Base-by-base conservation (phyloP, 2,113 vertebrate genomes). In the Ameiurus melas region DNA sequence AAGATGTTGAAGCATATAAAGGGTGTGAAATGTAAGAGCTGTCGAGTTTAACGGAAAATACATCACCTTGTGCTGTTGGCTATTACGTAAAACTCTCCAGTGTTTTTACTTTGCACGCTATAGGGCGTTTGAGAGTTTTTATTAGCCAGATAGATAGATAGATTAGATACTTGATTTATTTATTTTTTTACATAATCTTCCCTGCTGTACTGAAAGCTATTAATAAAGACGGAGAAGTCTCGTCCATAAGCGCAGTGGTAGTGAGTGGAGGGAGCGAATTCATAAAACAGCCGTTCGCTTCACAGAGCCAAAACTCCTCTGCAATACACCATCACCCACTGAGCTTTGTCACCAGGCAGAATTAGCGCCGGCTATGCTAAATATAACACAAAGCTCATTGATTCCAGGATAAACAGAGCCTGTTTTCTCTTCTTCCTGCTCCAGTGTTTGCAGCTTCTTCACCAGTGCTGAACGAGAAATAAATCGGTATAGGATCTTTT, bases 401-500 rank as follows among this genome's bases (percentile, higher is more conserved):
- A 62, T 89, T 83, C 75, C 81, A 86, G 6, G 71, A 70, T 36
- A 88, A 78, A 79, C 64, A 87, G 62, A 62, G 33, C 47, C 0
- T 12, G n/a, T 89, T 81, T 57, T 53, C 33, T n/a, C 77, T 33
- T 82, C 64, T 84, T 87, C 64, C 64, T 60, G 75, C 27, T 47
- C 89, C 73, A 85, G 88, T 87, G 82, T 70, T 89, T 82, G 88
- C 71, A 86, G 88, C 91, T 87, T 89, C 62, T 87, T 77, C 39
- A 91, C 85, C 87, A 90, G 88, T 85, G 60, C 64, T 84, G 87
- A 90, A 90, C 86, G 91, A 90, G 87, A 93, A 92, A 88, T 86
- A 92, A 93, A 93, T 92, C 89, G 92, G 92, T 86, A 51, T 6
- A 89, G 86, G 81, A 91, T 84, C 84, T 80, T 86, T 86, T 85